Conservation (phyloP, 2,888 invertebrate genomes). For the Conchocele bisecta region DNA sequence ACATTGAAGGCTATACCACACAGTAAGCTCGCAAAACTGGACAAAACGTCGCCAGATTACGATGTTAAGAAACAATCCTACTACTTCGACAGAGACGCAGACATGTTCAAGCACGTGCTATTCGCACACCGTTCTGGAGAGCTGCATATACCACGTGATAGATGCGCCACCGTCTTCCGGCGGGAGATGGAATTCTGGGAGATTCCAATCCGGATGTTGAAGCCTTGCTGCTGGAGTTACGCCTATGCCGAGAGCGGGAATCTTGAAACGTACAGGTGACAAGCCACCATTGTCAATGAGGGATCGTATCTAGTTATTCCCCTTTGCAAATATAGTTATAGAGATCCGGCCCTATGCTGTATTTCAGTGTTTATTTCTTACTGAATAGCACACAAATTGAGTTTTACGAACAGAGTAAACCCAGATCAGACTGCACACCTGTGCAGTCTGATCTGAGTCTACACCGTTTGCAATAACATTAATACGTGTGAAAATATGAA, state of each 20-base stretch:
- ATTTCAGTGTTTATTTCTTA: too few species aligned
- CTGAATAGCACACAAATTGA: too few species aligned
- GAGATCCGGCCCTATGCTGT: too few species aligned
- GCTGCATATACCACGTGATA: slow-evolving; percentile 44
- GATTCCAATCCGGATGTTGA: slow-evolving; percentile 31
- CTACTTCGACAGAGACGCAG: slow-evolving; percentile 53
- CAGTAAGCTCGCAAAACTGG: slow-evolving; percentile 22
- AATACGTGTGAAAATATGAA: too few species aligned
- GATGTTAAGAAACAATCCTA: slow-evolving; percentile 19
- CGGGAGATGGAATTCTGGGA: slow-evolving; percentile 46
- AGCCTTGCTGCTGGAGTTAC: slow-evolving; percentile 49
- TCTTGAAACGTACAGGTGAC: slow-evolving; percentile 23
- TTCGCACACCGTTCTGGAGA: slow-evolving; percentile 34
- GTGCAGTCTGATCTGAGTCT: too few species aligned
- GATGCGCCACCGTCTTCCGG: slow-evolving; percentile 37
- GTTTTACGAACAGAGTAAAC: too few species aligned
- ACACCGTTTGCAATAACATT: too few species aligned
- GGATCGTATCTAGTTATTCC: too few species aligned
- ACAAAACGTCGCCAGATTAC: slow-evolving; percentile 16
- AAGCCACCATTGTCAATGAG: too few species aligned
- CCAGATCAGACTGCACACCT: too few species aligned
- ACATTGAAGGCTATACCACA: too few species aligned
- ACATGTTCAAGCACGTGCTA: slow-evolving; percentile 45
- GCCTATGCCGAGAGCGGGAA: slow-evolving; percentile 35
- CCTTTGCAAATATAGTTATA: too few species aligned